Percentiles rank a stretch among this genome's conserved stretches.
Conservation (phyloP, 2,888 invertebrate genomes). For the Tenodera sinensis region DNA sequence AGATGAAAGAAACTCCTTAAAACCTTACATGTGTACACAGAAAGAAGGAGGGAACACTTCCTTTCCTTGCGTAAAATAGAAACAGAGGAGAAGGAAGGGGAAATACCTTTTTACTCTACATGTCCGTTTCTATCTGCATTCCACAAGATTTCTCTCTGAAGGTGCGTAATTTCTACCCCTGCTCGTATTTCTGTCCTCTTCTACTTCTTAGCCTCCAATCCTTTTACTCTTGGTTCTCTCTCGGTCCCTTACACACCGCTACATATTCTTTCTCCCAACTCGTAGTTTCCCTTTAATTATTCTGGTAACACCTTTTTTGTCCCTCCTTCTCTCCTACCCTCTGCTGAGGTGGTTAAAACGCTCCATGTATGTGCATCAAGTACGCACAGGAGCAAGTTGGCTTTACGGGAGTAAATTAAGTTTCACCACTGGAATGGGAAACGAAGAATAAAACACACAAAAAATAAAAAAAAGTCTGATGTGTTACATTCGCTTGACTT, state of each 20-base stretch:
- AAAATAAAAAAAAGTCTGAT: background rate
- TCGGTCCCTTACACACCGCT: background rate
- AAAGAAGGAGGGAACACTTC: background rate
- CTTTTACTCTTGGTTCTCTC: background rate
- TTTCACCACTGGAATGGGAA: background rate
- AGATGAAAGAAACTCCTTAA: constrained; percentile 12
- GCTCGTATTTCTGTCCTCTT: background rate
- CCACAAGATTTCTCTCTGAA: background rate
- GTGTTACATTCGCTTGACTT: too few species aligned
- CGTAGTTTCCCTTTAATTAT: background rate
- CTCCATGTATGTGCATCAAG: background rate
- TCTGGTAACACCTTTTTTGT: constrained; percentile 1
- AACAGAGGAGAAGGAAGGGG: background rate
- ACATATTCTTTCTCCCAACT: background rate
- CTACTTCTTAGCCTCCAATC: background rate
- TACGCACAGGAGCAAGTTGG: background rate
- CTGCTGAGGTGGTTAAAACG: background rate
- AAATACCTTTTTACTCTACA: background rate
- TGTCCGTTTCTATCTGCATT: background rate
- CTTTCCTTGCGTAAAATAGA: background rate
- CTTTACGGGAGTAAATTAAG: background rate
- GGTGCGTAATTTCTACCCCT: background rate
- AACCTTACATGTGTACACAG: background rate
- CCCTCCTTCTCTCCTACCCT: background rate
- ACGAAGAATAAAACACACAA: background rate